phyloP scores from a whole-genome alignment of 2,113 vertebrate species.

The Cryptotis parvus region DNA sequence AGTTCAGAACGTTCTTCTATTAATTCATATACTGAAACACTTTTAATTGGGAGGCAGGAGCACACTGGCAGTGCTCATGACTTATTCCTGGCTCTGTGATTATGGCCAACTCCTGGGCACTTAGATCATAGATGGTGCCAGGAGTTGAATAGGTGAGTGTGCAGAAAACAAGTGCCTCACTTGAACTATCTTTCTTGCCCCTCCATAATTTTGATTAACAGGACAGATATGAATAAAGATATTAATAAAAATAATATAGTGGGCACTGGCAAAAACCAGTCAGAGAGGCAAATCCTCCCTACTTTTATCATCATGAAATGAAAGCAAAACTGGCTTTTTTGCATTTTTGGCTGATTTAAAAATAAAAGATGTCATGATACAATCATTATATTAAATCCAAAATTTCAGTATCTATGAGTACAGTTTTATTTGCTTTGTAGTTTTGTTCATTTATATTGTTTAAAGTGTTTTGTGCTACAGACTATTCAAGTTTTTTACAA shows the following conservation, averaged over 20 bases:
- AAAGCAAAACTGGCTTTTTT: constrained; percentile 41
- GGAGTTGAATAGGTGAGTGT: too few relatives aligned
- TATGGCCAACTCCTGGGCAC: too few relatives aligned
- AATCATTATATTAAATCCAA: constrained; percentile 14
- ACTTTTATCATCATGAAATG: background rate
- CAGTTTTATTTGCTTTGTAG: background rate
- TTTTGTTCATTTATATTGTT: background rate
- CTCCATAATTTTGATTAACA: constrained; percentile 31
- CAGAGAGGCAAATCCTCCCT: background rate
- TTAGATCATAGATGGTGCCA: too few relatives aligned
- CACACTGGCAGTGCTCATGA: too few relatives aligned
- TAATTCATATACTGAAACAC: background rate
- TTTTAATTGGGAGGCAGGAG: too few relatives aligned
- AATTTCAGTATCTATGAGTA: constrained; percentile 27
- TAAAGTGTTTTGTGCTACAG: background rate
- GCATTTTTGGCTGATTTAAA: constrained; percentile 12
- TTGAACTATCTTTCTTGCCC: too few relatives aligned
- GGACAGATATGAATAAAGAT: background rate
- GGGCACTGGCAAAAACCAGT: background rate
- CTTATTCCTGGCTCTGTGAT: too few relatives aligned
- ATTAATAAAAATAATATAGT: background rate
- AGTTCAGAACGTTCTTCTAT: constrained; percentile 52
- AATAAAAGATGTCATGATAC: constrained; percentile 20
- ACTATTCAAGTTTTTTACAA: background rate
- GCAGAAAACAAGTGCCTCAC: too few relatives aligned